Percentiles rank a stretch among this genome's conserved stretches.
Evolutionary conservation across 2,888 invertebrate species (phyloP).

Genomic region (Cynaeus angustus): DNA sequence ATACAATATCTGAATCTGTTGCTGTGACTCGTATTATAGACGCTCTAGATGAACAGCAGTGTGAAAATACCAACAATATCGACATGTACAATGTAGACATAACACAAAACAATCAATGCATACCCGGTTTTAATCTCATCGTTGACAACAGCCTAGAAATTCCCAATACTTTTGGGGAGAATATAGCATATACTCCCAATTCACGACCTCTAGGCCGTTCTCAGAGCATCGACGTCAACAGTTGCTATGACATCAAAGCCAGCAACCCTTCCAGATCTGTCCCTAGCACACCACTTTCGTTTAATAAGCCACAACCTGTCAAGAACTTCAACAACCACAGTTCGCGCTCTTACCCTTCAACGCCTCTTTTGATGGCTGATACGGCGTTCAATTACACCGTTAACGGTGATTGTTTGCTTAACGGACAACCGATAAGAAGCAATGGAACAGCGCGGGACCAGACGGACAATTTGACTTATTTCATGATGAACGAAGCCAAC

Average conservation of each 20-base stretch:
- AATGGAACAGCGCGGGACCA: conserved; percentile 45
- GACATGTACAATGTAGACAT: conserved; percentile 60
- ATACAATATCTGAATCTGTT: conserved; percentile 76
- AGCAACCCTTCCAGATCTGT: conserved; percentile 77
- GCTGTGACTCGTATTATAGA: conserved; percentile 80
- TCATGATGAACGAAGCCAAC: conserved; percentile 52
- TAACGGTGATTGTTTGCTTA: conserved; percentile 69
- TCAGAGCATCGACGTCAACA: conserved; percentile 63
- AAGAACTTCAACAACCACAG: conserved; percentile 64
- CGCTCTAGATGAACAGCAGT: conserved; percentile 74
- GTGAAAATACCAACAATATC: conserved; percentile 62
- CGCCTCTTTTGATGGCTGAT: conserved; percentile 75
- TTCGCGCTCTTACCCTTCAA: conserved; percentile 86
- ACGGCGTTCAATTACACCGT: conserved; percentile 66
- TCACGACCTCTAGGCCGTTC: conserved; percentile 51
- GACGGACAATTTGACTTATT: conserved; percentile 34
- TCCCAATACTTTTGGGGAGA: conserved; percentile 34
- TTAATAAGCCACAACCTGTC: conserved; percentile 68
- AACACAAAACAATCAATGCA: conserved; percentile 56
- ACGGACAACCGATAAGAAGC: conserved; percentile 68
- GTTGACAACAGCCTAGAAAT: conserved; percentile 53
- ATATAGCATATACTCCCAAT: conserved; percentile 22
- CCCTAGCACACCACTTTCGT: conserved; percentile 77
- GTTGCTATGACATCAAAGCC: conserved; percentile 58
- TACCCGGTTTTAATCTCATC: conserved; percentile 59